These are phyloP conservation scores for Dorcus parallelipipedus DNA, from an alignment of 2,888 invertebrate species.

Conservation along the genomic window DNA sequence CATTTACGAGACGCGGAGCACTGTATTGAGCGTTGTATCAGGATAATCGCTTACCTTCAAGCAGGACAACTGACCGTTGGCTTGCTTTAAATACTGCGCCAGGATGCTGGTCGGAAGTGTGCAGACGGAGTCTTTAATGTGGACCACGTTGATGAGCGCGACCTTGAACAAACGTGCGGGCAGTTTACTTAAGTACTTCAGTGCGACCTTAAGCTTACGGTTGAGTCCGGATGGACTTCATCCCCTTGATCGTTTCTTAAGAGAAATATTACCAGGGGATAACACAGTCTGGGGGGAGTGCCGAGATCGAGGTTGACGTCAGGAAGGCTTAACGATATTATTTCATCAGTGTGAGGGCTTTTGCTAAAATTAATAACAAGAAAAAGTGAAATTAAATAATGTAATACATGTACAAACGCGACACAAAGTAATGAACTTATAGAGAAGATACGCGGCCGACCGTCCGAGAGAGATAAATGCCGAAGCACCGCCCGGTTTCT, in stretches of 20 bases:
- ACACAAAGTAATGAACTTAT: too few species aligned
- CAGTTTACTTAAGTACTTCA: background rate
- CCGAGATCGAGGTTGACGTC: slow-evolving; percentile 64
- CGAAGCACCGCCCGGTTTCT: too few species aligned
- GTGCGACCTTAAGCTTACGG: slow-evolving; percentile 52
- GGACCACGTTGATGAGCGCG: slow-evolving; percentile 76
- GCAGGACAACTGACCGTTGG: slow-evolving; percentile 76
- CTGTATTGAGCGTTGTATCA: too few species aligned
- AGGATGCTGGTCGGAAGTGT: slow-evolving; percentile 76
- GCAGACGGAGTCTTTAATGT: slow-evolving; percentile 78
- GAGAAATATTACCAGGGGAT: slow-evolving; percentile 74
- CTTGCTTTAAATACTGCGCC: slow-evolving; percentile 82
- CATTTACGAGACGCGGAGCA: background rate
- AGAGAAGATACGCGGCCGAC: too few species aligned
- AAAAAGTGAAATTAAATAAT: too few species aligned
- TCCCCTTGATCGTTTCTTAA: slow-evolving; percentile 61
- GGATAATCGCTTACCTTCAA: slow-evolving; percentile 62
- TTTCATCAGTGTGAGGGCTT: slow-evolving; percentile 64
- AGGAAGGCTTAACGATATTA: slow-evolving; percentile 60
- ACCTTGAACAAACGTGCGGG: slow-evolving; percentile 56
- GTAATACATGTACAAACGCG: too few species aligned
- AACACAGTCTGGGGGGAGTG: slow-evolving; percentile 69
- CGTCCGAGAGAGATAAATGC: too few species aligned
- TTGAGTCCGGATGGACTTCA: slow-evolving; percentile 71
- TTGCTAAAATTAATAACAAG: slow-evolving; percentile 50